phyloP scores from a whole-genome alignment of 2,113 vertebrate species.

The Corythoichthys haematopterus region DNA sequence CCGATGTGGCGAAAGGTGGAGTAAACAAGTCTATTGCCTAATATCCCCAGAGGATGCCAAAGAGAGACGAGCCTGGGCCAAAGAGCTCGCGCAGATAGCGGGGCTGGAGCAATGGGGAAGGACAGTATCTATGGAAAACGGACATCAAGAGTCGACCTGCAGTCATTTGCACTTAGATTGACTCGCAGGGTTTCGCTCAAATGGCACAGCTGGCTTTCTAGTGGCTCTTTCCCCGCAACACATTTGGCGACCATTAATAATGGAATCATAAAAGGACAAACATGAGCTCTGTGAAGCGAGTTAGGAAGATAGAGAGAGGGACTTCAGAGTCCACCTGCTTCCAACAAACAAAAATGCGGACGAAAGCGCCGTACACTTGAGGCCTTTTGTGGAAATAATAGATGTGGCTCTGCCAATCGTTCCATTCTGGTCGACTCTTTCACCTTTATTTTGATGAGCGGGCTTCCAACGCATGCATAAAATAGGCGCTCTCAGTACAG shows the following conservation, averaged over 20 bases:
- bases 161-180: constrained; percentile 74
- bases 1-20: constrained; percentile 78
- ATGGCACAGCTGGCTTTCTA: constrained; percentile 50
- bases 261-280: constrained; percentile 54
- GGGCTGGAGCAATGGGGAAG: constrained; percentile 34
- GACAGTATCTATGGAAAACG: constrained; percentile 50
- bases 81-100: constrained; percentile 54
- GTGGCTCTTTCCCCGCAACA: constrained; percentile 31
- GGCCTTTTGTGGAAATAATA: constrained; percentile 35
- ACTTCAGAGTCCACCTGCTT: constrained; percentile 44
- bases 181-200: constrained; percentile 63
- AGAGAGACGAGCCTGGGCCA: constrained; percentile 47
- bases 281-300: constrained; percentile 47
- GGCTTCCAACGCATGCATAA: background rate
- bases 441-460: constrained; percentile 52
- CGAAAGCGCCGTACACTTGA: constrained; percentile 45
- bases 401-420: constrained; percentile 43
- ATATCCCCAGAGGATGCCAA: constrained; percentile 74
- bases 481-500: constrained; percentile 33
- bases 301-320: constrained; percentile 20
- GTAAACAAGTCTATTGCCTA: constrained; percentile 80
- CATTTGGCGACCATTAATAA: constrained; percentile 56
- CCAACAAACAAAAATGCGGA: constrained; percentile 43
- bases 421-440: constrained; percentile 48
- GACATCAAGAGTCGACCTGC: constrained; percentile 60